A percentile compares a stretch with the other conserved stretches of the same genome.
These are phyloP conservation scores for Helogale parvula DNA, from an alignment of 2,113 vertebrate species.

Conservation along the genomic window DNA sequence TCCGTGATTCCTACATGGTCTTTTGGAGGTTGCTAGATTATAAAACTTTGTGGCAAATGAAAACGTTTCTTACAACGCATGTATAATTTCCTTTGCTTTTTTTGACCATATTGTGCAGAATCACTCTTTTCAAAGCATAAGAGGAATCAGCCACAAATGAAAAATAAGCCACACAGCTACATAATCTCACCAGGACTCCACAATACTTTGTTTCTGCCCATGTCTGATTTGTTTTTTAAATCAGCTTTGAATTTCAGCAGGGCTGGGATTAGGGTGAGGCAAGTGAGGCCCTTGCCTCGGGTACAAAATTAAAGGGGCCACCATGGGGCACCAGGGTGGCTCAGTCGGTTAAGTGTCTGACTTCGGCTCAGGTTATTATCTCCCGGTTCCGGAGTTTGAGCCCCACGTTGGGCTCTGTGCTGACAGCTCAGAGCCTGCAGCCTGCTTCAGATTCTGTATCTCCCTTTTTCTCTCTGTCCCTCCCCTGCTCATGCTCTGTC, in stretches of 20 bases:
- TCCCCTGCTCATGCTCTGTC: no score
- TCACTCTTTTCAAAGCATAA: not conserved
- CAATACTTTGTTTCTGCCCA: not conserved
- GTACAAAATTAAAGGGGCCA: not conserved
- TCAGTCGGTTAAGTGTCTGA: no score
- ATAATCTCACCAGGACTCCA: not conserved
- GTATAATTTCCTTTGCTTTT: not conserved
- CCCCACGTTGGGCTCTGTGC: no score
- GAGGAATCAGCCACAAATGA: not conserved
- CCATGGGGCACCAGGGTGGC: no score
- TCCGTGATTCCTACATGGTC: not conserved
- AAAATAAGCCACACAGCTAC: not conserved
- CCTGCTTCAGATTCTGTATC: no score
- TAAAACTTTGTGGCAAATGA: not conserved
- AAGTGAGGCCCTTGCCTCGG: not conserved
- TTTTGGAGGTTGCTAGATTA: not conserved
- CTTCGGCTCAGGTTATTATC: no score
- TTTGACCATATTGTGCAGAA: not conserved
- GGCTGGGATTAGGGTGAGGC: not conserved
- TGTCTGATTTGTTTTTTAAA: not conserved
- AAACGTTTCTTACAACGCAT: not conserved
- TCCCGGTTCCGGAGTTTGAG: fast-evolving
- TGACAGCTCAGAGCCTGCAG: no score
- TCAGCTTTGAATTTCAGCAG: not conserved
- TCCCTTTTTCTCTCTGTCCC: no score